Percentiles rank a stretch among this genome's conserved stretches.
phyloP scores from a whole-genome alignment of 37 sponge, comb jelly and placozoan species.

The Eunapius fragilis region DNA sequence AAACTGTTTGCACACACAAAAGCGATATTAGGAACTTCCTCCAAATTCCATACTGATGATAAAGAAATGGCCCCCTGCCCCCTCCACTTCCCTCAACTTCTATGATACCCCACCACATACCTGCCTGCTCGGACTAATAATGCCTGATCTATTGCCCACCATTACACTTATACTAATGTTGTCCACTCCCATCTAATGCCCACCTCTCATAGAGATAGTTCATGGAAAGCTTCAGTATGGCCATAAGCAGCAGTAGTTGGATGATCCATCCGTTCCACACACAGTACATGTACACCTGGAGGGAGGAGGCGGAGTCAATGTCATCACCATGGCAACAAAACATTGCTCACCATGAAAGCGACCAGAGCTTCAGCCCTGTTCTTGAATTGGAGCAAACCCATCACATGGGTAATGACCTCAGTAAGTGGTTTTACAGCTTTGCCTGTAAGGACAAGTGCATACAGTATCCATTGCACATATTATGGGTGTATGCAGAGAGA shows the following conservation, averaged over 20 bases:
- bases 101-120: too few species aligned
- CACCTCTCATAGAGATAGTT: slow-evolving; percentile 60
- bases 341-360: slow-evolving; percentile 47
- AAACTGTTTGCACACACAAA: too few species aligned
- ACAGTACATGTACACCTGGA: slow-evolving; percentile 74
- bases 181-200: too few species aligned
- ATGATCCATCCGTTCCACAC: slow-evolving; percentile 83
- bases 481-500: too few species aligned
- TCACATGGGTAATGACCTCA: background rate
- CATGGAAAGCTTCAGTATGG: slow-evolving; percentile 49
- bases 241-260: slow-evolving; percentile 40
- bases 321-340: background rate
- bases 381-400: slow-evolving; percentile 35
- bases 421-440: slow-evolving; percentile 45
- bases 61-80: too few species aligned
- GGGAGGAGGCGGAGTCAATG: background rate
- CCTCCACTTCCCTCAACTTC: too few species aligned
- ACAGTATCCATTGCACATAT: too few species aligned
- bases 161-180: too few species aligned
- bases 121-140: too few species aligned
- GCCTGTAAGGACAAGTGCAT: background rate
- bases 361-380: slow-evolving; percentile 54
- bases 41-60: too few species aligned
- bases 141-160: too few species aligned
- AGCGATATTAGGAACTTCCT: too few species aligned